Percentiles rank a stretch among this genome's conserved stretches.
Conservation (phyloP, 2,113 vertebrate species). For the Atlantisia rogersi region DNA sequence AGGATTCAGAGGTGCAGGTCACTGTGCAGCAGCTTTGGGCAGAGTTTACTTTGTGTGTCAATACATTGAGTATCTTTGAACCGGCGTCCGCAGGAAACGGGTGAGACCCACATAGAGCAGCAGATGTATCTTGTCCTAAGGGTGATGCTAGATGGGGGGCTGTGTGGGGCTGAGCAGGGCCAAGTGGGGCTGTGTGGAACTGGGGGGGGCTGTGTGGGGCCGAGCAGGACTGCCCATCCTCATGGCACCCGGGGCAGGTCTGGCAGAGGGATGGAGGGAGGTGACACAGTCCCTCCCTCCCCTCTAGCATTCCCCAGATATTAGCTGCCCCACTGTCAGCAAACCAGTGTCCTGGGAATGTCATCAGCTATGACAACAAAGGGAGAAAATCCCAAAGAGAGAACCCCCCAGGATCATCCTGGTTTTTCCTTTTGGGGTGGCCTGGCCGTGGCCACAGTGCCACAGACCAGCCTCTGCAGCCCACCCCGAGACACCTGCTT, state of each 20-base stretch:
- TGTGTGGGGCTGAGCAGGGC: too few relatives aligned
- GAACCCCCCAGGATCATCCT: neutral
- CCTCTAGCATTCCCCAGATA: fast-evolving
- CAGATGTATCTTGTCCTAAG: neutral
- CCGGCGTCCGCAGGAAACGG: fast-evolving
- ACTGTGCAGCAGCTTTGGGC: neutral
- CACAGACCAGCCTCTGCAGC: neutral
- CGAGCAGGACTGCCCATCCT: neutral
- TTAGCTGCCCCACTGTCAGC: fast-evolving
- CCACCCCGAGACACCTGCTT: neutral
- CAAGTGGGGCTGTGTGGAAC: too few relatives aligned
- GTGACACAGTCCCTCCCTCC: fast-evolving
- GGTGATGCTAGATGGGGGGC: neutral
- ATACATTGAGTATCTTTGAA: constrained; percentile 14
- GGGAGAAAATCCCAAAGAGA: neutral
- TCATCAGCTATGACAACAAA: neutral
- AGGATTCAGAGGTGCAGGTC: neutral
- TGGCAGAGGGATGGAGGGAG: neutral
- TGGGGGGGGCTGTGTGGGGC: neutral
- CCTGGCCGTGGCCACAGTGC: too few relatives aligned
- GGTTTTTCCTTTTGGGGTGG: neutral
- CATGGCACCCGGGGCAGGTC: neutral
- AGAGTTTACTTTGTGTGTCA: neutral
- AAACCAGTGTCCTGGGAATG: fast-evolving
- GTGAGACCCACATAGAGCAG: neutral